Base-by-base conservation (phyloP, 2,113 vertebrate species). In the Rhinoderma darwinii region DNA sequence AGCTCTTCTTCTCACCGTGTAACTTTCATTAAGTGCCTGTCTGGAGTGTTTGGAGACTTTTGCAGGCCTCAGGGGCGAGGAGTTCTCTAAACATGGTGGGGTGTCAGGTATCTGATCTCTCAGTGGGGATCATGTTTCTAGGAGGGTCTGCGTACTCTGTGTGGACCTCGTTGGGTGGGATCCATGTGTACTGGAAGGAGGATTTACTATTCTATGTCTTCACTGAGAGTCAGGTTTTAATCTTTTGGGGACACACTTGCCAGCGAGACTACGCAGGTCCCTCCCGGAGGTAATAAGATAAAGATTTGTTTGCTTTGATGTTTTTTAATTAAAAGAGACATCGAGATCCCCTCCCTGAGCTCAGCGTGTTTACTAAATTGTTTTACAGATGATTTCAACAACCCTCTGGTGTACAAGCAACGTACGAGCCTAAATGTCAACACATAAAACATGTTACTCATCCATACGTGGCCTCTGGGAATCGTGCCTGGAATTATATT, bases 71-170 rank as follows among this genome's bases (percentile, higher is more conserved):
- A 5, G 47, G 63, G 82, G 68, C 9, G 30, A 56, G 50, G 22
- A 25, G 47, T 59, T 44, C 37, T 25, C 15, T 83, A 83, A 74
- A 74, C 47, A 51, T 11, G 20, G 4, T 18, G 35, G 47, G 68
- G 82, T 56, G 68, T 84, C 82, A 35, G 82, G 47, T 83, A 41
- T 74, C 68, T 43, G 63, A 37, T 47, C 81, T 83, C 27, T 83
- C 18, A 7, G 3, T 18, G 8, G 1, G 30, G 27, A 68, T 70
- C 37, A 12, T 30, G 66, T 70, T 37, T 66, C 63, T 9, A 7
- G 2, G 50, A 4, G 63, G 63, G 63, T 32, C n/a, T 66, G 4
- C 35, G 63, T 30, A 17, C 30, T 59, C 25, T 25, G 56, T 59
- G 51, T 25, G 25, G 22, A n/a, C 22, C 25, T 32, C 63, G 30